phyloP scores from a whole-genome alignment of 2,797 vertebrate species.

The Parotocinclus haroldoi region DNA sequence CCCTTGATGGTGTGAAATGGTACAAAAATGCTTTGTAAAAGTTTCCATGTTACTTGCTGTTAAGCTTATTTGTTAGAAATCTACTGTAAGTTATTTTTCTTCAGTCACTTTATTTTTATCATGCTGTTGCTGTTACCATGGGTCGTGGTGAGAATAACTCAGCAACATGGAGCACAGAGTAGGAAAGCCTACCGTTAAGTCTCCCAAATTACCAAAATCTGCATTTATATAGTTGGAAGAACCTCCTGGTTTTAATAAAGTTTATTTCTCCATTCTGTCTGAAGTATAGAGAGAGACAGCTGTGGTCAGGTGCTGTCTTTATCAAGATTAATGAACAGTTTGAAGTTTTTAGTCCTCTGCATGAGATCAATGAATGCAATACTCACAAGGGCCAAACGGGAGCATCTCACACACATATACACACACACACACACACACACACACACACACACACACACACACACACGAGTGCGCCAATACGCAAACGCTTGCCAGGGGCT shows the following conservation, averaged over 20 bases:
- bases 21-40: too few species aligned
- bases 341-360: slow-evolving; percentile 86
- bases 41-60: too few species aligned
- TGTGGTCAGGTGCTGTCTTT: slow-evolving; percentile 75
- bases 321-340: slow-evolving; percentile 84
- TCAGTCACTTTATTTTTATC: too few species aligned
- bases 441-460: slow-evolving; percentile 23
- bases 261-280: slow-evolving; percentile 53
- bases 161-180: too few species aligned
- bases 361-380: slow-evolving; percentile 86
- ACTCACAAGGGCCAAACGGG: slow-evolving; percentile 77
- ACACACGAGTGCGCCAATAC: background rate
- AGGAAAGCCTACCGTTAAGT: too few species aligned
- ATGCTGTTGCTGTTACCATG: too few species aligned
- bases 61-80: too few species aligned
- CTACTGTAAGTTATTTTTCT: too few species aligned
- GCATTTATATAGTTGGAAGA: too few species aligned
- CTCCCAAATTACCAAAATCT: too few species aligned
- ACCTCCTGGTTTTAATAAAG: slow-evolving; percentile 34
- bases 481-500: slow-evolving; percentile 71
- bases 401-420: slow-evolving; percentile 53
- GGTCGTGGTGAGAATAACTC: too few species aligned
- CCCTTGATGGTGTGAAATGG: too few species aligned
- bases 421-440: slow-evolving; percentile 61
- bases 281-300: slow-evolving; percentile 55